Conservation (phyloP, 2,888 invertebrate species). For the Drosophila monieri region DNA sequence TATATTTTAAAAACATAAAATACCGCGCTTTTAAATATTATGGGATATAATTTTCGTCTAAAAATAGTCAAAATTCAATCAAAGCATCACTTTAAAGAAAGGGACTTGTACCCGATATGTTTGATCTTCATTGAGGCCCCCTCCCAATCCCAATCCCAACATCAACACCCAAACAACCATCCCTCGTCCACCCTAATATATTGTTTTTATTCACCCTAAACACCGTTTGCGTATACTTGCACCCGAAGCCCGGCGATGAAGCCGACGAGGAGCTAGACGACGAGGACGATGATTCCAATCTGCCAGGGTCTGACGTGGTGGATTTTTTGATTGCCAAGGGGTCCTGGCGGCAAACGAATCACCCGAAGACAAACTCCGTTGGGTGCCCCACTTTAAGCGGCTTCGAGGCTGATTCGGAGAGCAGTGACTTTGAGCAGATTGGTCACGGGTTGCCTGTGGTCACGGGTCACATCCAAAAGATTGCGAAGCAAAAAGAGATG, state of each 20-base stretch:
- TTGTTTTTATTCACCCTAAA: slow-evolving; percentile 52
- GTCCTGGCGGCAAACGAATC: slow-evolving; percentile 65
- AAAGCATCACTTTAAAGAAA: too few species aligned
- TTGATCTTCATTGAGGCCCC: too few species aligned
- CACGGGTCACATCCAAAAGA: slow-evolving; percentile 38
- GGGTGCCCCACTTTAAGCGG: slow-evolving; percentile 81
- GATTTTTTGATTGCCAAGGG: slow-evolving; percentile 70
- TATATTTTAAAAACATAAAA: too few species aligned
- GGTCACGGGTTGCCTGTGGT: too few species aligned
- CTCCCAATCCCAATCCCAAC: background rate
- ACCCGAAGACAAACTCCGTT: slow-evolving; percentile 48
- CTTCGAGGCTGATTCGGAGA: slow-evolving; percentile 87
- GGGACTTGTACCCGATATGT: too few species aligned
- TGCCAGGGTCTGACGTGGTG: slow-evolving; percentile 68
- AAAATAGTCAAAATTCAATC: too few species aligned
- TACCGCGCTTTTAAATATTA: too few species aligned
- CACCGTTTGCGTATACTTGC: slow-evolving; percentile 8
- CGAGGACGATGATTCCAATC: slow-evolving; percentile 55
- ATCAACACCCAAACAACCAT: background rate
- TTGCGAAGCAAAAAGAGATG: slow-evolving; percentile 27
- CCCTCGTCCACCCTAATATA: slow-evolving; percentile 13
- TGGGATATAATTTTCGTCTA: too few species aligned
- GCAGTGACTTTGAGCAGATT: slow-evolving; percentile 84
- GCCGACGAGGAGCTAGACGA: slow-evolving; percentile 79
- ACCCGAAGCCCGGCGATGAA: slow-evolving; percentile 79